Base-by-base conservation (phyloP, 37 sponge, comb jelly and placozoan genomes). In the Aplysina aerophoba region DNA sequence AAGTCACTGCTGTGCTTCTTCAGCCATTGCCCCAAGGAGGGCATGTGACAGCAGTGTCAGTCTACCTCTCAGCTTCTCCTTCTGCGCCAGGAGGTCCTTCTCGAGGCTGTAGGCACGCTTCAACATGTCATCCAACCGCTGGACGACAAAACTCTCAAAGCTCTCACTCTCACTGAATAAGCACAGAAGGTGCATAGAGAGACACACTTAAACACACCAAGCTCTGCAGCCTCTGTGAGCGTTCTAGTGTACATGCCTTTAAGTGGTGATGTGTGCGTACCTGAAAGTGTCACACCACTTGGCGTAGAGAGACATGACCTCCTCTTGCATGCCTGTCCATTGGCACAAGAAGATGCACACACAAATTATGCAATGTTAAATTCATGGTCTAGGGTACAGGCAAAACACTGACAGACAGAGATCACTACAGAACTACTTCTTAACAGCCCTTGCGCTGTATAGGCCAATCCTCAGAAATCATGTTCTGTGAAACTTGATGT, bases 101-200 rank as follows among this genome's bases (percentile, higher is more conserved):
- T 89, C 89, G 36, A 91, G 50, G 21, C 54, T 53, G 15, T 63
- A 71, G 8, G 92, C 92, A 39, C 89, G 84, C 41, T 60, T 91
- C 62, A 94, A 58, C 59, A 91, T 30, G 27, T 89, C 92, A 22
- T 94, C 95, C 81, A 94, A 34, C 31, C 89, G 81, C 4, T 72
- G 53, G 0, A 87, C 69, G 33, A 80, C 81, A 50, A 91, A 83
- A 24, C 22, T 21, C 77, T 94, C 94, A 94, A 88, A 94, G 0
- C 68, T 55, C 40, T 88, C 91, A 53, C 87, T 84, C 55, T 84
- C 89, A 67, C 94, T 94, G n/a, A n/a, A n/a, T n/a, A n/a, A n/a
- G n/a, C n/a, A n/a, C n/a, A n/a, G n/a, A n/a, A 62, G 12, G 11
- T 62, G 63, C 12, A 62, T 11, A 25, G 11, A 22, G 4, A 25